A percentile compares a stretch with the other conserved stretches of the same genome.
Conservation (phyloP, 2,888 invertebrate genomes). For the Hetaerina titia region DNA sequence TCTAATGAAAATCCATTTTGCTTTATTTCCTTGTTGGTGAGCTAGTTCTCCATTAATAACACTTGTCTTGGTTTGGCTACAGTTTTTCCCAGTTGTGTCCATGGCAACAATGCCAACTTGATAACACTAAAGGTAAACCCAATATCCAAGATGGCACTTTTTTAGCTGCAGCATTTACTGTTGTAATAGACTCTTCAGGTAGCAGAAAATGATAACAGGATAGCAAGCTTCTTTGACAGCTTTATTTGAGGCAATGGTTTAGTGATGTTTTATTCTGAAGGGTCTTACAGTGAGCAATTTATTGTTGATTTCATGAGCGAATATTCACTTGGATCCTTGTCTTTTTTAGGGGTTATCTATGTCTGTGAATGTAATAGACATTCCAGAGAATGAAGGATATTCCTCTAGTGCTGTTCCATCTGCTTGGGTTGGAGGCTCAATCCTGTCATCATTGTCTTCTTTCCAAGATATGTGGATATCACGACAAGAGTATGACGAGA, state of each 20-base stretch:
- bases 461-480: conserved; percentile 61
- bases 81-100: too few relatives aligned
- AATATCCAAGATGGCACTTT: too few relatives aligned
- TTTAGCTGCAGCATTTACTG: too few relatives aligned
- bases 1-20: too few relatives aligned
- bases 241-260: neutral
- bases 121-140: too few relatives aligned
- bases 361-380: conserved; percentile 23
- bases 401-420: conserved; percentile 43
- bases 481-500: conserved; percentile 44
- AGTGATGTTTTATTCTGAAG: too few relatives aligned
- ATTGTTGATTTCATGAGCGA: neutral
- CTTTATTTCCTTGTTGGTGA: too few relatives aligned
- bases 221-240: neutral
- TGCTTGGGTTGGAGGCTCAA: conserved; percentile 67
- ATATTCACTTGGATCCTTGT: neutral
- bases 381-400: neutral
- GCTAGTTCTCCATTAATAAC: too few relatives aligned
- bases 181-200: too few relatives aligned
- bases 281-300: neutral
- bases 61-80: too few relatives aligned
- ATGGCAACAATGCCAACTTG: too few relatives aligned
- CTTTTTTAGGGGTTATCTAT: conserved; percentile 31
- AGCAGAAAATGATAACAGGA: neutral
- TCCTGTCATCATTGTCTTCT: conserved; percentile 37